phyloP scores from a whole-genome alignment of 2,797 vertebrate species.

The Urophycis tenuis region DNA sequence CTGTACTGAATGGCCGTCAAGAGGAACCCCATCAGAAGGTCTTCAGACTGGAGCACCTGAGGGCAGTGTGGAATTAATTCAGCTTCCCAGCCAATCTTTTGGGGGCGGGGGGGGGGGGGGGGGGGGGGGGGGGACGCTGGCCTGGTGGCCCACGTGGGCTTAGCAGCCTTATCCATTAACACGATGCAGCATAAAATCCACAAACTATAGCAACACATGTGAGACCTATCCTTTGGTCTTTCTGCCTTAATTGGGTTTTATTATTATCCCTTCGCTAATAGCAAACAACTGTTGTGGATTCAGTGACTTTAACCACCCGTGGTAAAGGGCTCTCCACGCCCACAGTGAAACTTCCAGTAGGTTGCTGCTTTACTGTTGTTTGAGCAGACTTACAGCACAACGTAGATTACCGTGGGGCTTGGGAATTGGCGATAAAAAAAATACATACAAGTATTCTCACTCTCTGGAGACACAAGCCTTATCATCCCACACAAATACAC shows the following conservation, averaged over 20 bases:
- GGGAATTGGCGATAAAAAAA: not conserved
- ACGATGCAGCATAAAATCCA: not conserved
- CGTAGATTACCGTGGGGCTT: not conserved
- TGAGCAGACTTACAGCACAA: not conserved
- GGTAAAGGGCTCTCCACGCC: not conserved
- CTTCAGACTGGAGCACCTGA: slow-evolving; percentile 48
- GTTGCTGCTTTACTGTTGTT: not conserved
- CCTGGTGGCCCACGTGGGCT: not conserved
- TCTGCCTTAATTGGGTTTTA: not conserved
- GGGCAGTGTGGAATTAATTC: slow-evolving; percentile 55
- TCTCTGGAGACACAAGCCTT: not conserved
- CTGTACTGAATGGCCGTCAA: slow-evolving; percentile 58
- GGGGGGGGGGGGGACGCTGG: slow-evolving; percentile 33
- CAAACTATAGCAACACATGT: not conserved
- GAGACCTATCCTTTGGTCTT: not conserved
- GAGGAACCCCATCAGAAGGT: slow-evolving; percentile 45
- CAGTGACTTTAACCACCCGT: not conserved
- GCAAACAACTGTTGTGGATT: not conserved
- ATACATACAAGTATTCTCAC: not conserved
- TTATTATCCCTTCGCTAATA: not conserved
- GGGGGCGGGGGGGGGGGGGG: slow-evolving; percentile 35
- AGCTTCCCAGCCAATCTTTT: slow-evolving; percentile 40
- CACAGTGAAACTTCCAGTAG: not conserved
- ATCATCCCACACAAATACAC: slow-evolving; percentile 24
- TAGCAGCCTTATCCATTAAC: not conserved